Evolutionary conservation across 2,113 vertebrate genomes (phyloP).

Genomic region (human (Homo sapiens)): DNA sequence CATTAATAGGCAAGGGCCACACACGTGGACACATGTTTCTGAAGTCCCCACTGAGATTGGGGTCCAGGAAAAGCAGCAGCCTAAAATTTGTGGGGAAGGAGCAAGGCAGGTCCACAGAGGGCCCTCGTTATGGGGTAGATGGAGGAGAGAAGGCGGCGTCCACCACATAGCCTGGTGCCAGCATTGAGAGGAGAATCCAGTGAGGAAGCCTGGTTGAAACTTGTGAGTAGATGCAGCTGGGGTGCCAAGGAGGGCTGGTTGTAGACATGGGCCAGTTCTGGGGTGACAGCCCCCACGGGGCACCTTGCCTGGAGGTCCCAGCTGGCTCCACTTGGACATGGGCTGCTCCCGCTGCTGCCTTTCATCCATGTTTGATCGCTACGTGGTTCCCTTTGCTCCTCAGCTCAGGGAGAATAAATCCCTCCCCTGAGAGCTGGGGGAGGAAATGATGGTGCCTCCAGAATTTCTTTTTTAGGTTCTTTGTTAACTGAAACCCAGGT

Average conservation of each 20-base stretch:
- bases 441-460: background rate
- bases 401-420: background rate
- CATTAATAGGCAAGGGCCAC: background rate
- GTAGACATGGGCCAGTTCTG: background rate
- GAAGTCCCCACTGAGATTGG: background rate
- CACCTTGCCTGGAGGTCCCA: rapidly evolving
- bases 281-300: rapidly evolving
- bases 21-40: background rate
- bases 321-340: rapidly evolving
- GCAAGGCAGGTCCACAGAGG: background rate
- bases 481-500: background rate
- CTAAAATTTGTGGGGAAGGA: background rate
- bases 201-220: background rate
- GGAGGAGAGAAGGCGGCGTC: no score
- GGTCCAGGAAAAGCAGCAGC: background rate
- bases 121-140: background rate
- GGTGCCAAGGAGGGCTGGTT: background rate
- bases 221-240: background rate
- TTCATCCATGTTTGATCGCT: rapidly evolving
- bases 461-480: background rate
- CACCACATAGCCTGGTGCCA: no score
- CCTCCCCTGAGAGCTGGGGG: background rate
- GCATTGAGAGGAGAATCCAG: rapidly evolving
- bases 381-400: rapidly evolving
- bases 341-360: background rate